Base-by-base conservation (phyloP, 1,140 invertebrate genomes). In the Mactra quadrangularis region DNA sequence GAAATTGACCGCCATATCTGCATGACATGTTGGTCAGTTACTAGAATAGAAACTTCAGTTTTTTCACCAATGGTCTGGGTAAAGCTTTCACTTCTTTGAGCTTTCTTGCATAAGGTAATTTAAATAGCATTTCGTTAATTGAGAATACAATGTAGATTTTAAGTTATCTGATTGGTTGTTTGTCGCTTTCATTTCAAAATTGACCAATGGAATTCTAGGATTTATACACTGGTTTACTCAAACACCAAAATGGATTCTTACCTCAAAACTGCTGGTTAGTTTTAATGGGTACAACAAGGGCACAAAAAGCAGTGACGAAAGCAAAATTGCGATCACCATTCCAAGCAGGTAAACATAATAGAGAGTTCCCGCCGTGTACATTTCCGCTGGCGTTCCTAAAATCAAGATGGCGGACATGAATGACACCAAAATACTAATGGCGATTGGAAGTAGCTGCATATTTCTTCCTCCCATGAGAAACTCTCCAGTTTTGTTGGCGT, bases 401-500 rank as follows among this genome's bases (percentile, higher is more conserved):
- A 90, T 91, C 71, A 91, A 85, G 60, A 93, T 93, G 62, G 92
- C 92, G 0, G 91, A 92, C 82, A 92, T 90, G 35, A 91, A 92
- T 29, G 92, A 92, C 15, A 92, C 92, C 53, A 92, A 88, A 53
- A 93, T 92, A 13, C 90, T 92, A 27, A 93, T 88, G 17, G 92
- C 88, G 0, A 93, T 89, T 0, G 92, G 92, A 9, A 93, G 94
- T 66, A 97, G 94, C 2, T 95, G 74, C 96, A 97, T 96, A 45
- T 95, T 96, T 81, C 95, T 94, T 87, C 96, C 96, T 0, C 96
- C 96, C 27, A 97, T 92, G 9, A 97, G 92, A 89, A 97, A 97
- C 87, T 97, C 96, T 82, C 95, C 94, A 33, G 95, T 95, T 91
- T 90, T 98, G 93, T 96, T 96, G 91, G 98, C 97, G 90, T 95